A percentile compares a stretch with the other conserved stretches of the same genome.
Conservation (phyloP, 2,797 vertebrate genomes). For the Diplodus sargus region DNA sequence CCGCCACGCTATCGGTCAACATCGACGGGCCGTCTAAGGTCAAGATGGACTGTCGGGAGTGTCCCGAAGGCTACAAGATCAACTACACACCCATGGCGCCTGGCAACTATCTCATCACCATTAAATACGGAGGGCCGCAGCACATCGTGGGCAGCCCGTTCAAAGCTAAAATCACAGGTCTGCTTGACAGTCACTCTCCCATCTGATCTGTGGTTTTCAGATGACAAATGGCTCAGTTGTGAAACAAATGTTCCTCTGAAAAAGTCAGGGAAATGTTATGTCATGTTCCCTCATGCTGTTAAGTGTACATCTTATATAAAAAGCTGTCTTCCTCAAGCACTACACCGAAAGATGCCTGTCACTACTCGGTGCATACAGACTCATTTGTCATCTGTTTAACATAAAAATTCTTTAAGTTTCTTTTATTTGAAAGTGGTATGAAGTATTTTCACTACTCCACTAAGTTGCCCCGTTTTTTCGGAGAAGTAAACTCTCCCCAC, state of each 20-base stretch:
- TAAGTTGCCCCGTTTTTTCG: slow-evolving; percentile 5
- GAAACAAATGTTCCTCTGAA: slow-evolving; percentile 56
- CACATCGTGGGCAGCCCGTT: slow-evolving; percentile 98
- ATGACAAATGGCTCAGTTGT: slow-evolving; percentile 63
- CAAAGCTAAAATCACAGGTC: slow-evolving; percentile 98
- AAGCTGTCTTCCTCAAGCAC: slow-evolving; percentile 35
- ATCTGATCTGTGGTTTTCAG: slow-evolving; percentile 63
- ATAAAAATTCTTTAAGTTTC: slow-evolving; percentile 37
- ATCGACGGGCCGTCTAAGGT: slow-evolving; percentile 98
- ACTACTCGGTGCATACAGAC: slow-evolving; percentile 13
- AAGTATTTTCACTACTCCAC: slow-evolving; percentile 24
- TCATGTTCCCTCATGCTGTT: slow-evolving; percentile 48
- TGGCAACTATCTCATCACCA: slow-evolving; percentile 97
- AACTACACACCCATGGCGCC: slow-evolving; percentile 97
- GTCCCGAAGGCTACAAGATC: slow-evolving; percentile 93
- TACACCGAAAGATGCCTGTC: slow-evolving; percentile 21
- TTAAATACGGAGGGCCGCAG: slow-evolving; percentile 96
- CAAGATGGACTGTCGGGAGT: slow-evolving; percentile 96
- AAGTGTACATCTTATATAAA: slow-evolving; percentile 45
- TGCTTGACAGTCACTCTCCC: slow-evolving; percentile 52
- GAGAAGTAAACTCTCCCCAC: slow-evolving; percentile 5
- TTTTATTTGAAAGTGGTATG: slow-evolving; percentile 34
- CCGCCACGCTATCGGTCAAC: slow-evolving; percentile 92
- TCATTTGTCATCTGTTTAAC: slow-evolving; percentile 18
- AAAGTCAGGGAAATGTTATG: slow-evolving; percentile 58